Conservation (phyloP, 1,140 invertebrate genomes). For the Lordiphosa collinella region DNA sequence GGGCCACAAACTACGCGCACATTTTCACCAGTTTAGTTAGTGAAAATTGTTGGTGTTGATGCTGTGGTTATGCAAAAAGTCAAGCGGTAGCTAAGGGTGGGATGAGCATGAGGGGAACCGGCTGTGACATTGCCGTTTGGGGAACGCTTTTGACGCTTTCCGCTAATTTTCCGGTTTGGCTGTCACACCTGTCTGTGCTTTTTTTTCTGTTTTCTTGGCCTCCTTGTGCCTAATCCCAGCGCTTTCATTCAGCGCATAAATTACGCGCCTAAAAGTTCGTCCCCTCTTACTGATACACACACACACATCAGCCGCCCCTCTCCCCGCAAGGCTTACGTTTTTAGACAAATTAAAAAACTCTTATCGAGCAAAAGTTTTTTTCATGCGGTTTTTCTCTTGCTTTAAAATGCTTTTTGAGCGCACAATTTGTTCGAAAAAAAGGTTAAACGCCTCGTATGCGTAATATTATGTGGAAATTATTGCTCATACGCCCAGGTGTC, state of each 20-base stretch:
- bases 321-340: slow-evolving; percentile 31
- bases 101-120: slow-evolving; percentile 27
- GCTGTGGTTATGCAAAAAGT: slow-evolving; percentile 59
- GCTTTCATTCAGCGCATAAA: slow-evolving; percentile 75
- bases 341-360: slow-evolving; percentile 77
- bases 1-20: slow-evolving; percentile 59
- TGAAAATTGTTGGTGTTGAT: slow-evolving; percentile 23
- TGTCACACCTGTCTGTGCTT: slow-evolving; percentile 63
- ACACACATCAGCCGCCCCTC: neutral
- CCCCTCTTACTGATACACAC: slow-evolving; percentile 19
- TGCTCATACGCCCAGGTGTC: slow-evolving; percentile 46
- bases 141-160: slow-evolving; percentile 75
- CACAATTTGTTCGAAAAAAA: slow-evolving; percentile 49
- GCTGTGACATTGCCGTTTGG: slow-evolving; percentile 70
- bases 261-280: slow-evolving; percentile 56
- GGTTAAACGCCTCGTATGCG: slow-evolving; percentile 60
- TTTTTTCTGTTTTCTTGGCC: slow-evolving; percentile 34
- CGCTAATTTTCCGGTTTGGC: slow-evolving; percentile 74
- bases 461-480: slow-evolving; percentile 60
- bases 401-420: slow-evolving; percentile 61
- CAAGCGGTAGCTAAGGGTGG: slow-evolving; percentile 8
- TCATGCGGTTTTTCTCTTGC: slow-evolving; percentile 43
- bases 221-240: slow-evolving; percentile 55
- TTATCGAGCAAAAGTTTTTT: slow-evolving; percentile 66
- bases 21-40: slow-evolving; percentile 60